These are phyloP conservation scores for Camponotus pennsylvanicus DNA, from an alignment of 1,140 invertebrate genomes.

Conservation along the genomic window DNA sequence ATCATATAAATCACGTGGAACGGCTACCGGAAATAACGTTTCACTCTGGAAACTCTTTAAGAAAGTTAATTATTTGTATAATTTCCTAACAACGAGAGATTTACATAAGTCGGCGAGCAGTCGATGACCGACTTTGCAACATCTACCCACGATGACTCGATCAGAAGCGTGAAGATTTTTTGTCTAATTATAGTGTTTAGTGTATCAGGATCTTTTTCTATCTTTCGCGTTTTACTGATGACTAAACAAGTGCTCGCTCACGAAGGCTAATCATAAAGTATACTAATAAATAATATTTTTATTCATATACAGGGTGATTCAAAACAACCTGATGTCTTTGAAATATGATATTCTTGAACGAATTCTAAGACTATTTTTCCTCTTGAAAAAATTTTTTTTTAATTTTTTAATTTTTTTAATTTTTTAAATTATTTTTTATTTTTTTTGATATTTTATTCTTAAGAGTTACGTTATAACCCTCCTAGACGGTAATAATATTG, in stretches of 20 bases:
- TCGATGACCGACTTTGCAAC: not conserved
- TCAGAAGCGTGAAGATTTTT: not conserved
- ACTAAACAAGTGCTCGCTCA: not conserved
- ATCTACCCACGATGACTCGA: conserved; percentile 7
- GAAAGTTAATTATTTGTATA: conserved; percentile 42
- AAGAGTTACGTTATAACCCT: too few relatives aligned
- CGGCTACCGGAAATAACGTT: conserved; percentile 48
- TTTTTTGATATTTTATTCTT: too few relatives aligned
- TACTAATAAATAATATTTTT: not conserved
- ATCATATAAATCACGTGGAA: conserved; percentile 55
- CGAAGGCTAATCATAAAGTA: not conserved
- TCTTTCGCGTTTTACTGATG: not conserved
- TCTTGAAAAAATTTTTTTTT: too few relatives aligned
- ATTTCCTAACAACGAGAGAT: conserved; percentile 29
- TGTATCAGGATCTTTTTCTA: not conserved
- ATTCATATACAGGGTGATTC: too few relatives aligned
- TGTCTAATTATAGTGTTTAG: conserved; percentile 5
- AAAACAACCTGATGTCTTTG: too few relatives aligned
- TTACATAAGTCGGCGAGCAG: conserved; percentile 37
- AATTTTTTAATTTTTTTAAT: too few relatives aligned
- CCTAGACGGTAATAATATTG: too few relatives aligned
- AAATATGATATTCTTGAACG: too few relatives aligned
- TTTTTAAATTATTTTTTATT: too few relatives aligned
- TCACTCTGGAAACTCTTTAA: conserved; percentile 26
- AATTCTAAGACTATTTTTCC: too few relatives aligned